Conservation (phyloP, 2,797 vertebrate species). For the Crocodylus rhombifer region DNA sequence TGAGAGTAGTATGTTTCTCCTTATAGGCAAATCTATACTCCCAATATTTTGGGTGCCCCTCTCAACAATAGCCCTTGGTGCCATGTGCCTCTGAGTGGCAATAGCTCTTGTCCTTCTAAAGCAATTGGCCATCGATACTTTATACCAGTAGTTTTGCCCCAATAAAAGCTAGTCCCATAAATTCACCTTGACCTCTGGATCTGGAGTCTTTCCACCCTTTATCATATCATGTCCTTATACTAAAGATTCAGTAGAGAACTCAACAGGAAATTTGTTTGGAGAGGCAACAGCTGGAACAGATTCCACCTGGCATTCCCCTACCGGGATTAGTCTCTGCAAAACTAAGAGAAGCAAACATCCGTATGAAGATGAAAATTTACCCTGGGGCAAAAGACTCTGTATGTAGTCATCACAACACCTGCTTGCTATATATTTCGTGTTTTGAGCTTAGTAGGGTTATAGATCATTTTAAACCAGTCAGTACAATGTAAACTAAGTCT, state of each 20-base stretch:
- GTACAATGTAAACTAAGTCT: neutral
- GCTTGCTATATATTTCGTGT: neutral
- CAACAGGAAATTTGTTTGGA: neutral
- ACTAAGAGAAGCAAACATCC: neutral
- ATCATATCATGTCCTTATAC: neutral
- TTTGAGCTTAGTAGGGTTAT: neutral
- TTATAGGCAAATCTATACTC: too few relatives aligned
- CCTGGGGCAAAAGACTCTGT: neutral
- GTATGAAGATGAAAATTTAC: neutral
- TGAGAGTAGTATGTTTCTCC: too few relatives aligned
- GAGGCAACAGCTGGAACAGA: neutral
- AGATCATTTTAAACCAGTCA: neutral
- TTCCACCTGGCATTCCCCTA: neutral
- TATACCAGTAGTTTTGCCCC: too few relatives aligned
- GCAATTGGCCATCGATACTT: too few relatives aligned
- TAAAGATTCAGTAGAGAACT: neutral
- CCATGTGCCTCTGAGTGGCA: too few relatives aligned
- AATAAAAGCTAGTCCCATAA: neutral
- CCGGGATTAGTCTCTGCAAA: neutral
- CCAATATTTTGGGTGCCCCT: too few relatives aligned
- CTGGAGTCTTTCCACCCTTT: neutral
- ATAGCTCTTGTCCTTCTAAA: too few relatives aligned
- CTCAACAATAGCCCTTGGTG: too few relatives aligned
- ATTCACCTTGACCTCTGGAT: neutral
- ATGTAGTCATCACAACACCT: too few relatives aligned